phyloP scores from a whole-genome alignment of 2,797 vertebrate species.

The Acipenser transmontanus region DNA sequence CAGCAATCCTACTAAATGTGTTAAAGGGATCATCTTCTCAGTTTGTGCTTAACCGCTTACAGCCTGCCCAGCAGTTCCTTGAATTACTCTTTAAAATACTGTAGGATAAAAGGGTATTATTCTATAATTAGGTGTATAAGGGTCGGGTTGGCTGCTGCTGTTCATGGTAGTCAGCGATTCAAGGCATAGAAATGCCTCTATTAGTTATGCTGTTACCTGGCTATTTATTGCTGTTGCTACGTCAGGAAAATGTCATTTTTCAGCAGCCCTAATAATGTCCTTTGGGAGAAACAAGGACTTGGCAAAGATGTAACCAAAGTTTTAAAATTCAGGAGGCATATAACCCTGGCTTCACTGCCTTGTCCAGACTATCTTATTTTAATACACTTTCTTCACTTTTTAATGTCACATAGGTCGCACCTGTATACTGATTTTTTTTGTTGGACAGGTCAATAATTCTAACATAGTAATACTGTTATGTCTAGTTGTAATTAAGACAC shows the following conservation, averaged over 20 bases:
- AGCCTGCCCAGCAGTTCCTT: constrained; percentile 37
- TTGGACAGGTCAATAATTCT: too few species aligned
- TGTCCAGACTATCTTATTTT: too few species aligned
- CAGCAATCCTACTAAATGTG: constrained; percentile 58
- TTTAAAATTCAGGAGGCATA: too few species aligned
- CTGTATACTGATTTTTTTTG: too few species aligned
- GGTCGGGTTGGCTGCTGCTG: constrained; percentile 21
- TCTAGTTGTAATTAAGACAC: too few species aligned
- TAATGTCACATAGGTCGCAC: too few species aligned
- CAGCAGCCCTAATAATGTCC: constrained; percentile 4
- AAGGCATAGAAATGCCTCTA: constrained; percentile 3
- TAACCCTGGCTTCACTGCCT: too few species aligned
- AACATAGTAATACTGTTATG: too few species aligned
- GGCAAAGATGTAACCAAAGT: too few species aligned
- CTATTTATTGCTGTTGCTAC: constrained; percentile 14
- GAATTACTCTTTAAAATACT: constrained; percentile 41
- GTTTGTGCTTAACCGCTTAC: constrained; percentile 65
- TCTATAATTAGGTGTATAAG: constrained; percentile 30
- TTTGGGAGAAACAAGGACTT: too few species aligned
- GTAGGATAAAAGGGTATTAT: constrained; percentile 32
- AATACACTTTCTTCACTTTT: too few species aligned
- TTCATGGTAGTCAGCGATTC: constrained; percentile 26
- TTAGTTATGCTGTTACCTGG: constrained; percentile 10
- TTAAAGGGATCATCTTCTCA: constrained; percentile 75
- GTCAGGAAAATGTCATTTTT: background rate